phyloP scores from a whole-genome alignment of 2,888 invertebrate genomes.

The Melitaea athalia region DNA sequence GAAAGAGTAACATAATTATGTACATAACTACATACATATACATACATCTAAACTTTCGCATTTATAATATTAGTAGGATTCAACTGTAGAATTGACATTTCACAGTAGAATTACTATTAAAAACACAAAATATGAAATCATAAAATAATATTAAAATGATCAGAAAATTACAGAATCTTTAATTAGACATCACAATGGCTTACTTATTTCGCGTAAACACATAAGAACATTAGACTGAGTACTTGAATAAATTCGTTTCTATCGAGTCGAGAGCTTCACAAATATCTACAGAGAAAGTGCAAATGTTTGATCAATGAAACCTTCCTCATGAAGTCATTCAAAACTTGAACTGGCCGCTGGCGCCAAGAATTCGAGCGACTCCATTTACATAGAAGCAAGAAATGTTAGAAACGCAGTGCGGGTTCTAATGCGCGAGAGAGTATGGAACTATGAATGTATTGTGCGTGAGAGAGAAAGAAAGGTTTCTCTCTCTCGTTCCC shows the following conservation, averaged over 20 bases:
- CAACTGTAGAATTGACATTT: too few relatives aligned
- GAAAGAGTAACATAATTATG: too few relatives aligned
- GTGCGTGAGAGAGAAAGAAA: constrained; percentile 21
- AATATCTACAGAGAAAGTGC: constrained; percentile 12
- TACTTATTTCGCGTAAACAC: background rate
- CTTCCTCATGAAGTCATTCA: constrained; percentile 4
- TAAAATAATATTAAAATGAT: background rate
- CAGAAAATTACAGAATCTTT: background rate
- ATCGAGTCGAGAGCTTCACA: background rate
- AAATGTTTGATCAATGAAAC: constrained; percentile 4
- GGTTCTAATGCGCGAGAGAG: constrained; percentile 31
- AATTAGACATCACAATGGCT: background rate
- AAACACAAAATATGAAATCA: background rate
- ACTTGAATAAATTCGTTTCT: background rate
- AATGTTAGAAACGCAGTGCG: constrained; percentile 30
- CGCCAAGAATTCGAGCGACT: constrained; percentile 12
- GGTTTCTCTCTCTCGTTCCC: constrained; percentile 15
- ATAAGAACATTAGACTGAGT: background rate
- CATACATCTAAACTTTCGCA: too few relatives aligned
- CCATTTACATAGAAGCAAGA: constrained; percentile 8
- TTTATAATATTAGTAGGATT: too few relatives aligned
- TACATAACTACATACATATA: too few relatives aligned
- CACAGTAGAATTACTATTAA: background rate
- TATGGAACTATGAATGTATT: constrained; percentile 11
- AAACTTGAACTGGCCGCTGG: constrained; percentile 9